Percentiles rank a stretch among this genome's conserved stretches.
Evolutionary conservation across 2,888 invertebrate genomes (phyloP).

Genomic region (Drosophila silvestris): DNA sequence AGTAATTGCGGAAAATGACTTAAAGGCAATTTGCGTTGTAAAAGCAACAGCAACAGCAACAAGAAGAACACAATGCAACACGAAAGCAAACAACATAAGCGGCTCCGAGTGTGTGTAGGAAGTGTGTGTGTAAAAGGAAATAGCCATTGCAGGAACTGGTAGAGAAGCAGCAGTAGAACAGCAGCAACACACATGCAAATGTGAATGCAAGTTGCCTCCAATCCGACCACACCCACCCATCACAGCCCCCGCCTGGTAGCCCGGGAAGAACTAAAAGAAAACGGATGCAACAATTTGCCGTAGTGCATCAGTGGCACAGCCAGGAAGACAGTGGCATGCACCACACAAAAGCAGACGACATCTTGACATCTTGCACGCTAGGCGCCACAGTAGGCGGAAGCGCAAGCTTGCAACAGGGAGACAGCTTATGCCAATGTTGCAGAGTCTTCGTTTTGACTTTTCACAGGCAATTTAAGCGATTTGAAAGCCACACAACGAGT

Average conservation of each 20-base stretch:
- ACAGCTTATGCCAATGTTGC: constrained; percentile 32
- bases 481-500: constrained; percentile 56
- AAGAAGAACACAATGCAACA: constrained; percentile 56
- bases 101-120: constrained; percentile 21
- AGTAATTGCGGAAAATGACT: constrained; percentile 76
- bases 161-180: constrained; percentile 31
- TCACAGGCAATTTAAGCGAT: constrained; percentile 65
- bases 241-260: not conserved
- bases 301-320: constrained; percentile 55
- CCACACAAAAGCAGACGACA: constrained; percentile 24
- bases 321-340: constrained; percentile 33
- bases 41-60: constrained; percentile 23
- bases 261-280: constrained; percentile 57
- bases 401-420: constrained; percentile 38
- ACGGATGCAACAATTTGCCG: constrained; percentile 74
- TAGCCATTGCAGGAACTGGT: constrained; percentile 52
- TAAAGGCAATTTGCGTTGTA: constrained; percentile 71
- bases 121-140: constrained; percentile 47
- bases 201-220: constrained; percentile 16
- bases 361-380: constrained; percentile 38
- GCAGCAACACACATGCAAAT: constrained; percentile 48
- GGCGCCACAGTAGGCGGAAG: constrained; percentile 33
- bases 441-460: constrained; percentile 34
- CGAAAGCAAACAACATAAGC: constrained; percentile 69
- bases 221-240: not conserved